Evolutionary conservation across 2,113 vertebrate genomes (phyloP).

Genomic region (Columba janthina): DNA sequence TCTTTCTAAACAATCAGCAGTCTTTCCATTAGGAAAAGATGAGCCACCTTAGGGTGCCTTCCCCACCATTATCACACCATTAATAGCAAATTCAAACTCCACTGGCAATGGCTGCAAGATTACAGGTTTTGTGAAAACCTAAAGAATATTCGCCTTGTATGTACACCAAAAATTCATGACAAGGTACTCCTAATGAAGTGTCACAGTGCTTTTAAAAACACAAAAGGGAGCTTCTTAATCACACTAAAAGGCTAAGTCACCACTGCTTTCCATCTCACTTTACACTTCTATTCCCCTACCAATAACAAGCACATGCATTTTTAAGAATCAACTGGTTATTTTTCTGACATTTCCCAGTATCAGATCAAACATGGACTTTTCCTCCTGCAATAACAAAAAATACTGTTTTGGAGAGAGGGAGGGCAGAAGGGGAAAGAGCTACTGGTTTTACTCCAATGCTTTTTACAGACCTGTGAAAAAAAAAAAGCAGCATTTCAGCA

Average conservation of each 20-base stretch:
- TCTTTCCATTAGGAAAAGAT: background rate
- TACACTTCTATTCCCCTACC: background rate
- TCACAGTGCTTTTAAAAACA: too few species aligned
- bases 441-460: background rate
- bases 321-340: background rate
- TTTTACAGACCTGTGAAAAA: background rate
- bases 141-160: background rate
- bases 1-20: background rate
- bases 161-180: background rate
- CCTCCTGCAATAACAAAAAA: background rate
- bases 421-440: background rate
- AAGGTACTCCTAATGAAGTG: background rate
- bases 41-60: background rate
- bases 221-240: background rate
- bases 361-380: background rate
- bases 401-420: background rate
- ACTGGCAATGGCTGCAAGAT: background rate
- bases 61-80: constrained; percentile 13
- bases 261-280: background rate
- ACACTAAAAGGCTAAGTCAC: background rate
- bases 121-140: background rate
- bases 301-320: background rate
- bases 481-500: background rate
- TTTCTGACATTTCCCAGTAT: background rate
- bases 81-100: background rate